Conservation (phyloP, 2,113 vertebrate genomes). For the Catharus fuscescens region DNA sequence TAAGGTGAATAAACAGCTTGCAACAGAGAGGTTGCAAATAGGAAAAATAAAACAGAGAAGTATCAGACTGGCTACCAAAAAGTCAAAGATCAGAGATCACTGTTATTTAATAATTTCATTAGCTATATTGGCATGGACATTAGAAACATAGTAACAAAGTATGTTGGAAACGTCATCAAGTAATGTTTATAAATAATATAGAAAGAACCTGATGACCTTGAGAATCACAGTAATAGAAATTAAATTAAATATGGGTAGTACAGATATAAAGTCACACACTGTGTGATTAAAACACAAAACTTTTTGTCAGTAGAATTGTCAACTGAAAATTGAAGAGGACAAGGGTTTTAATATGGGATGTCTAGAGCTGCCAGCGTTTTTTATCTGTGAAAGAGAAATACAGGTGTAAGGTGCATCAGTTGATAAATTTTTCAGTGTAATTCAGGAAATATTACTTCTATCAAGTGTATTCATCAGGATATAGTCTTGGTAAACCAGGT, state of each 20-base stretch:
- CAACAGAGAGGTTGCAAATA: neutral
- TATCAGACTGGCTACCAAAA: neutral
- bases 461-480: neutral
- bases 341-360: neutral
- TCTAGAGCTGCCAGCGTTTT: neutral
- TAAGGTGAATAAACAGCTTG: neutral
- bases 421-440: neutral
- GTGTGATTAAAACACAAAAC: neutral
- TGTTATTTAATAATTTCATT: neutral
- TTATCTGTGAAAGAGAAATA: neutral
- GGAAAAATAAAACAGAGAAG: neutral
- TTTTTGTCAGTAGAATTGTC: neutral
- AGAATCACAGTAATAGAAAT: neutral
- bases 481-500: neutral
- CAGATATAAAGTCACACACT: neutral
- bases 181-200: neutral
- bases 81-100: neutral
- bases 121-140: neutral
- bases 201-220: neutral
- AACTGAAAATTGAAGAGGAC: neutral
- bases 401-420: neutral
- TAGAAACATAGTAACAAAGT: neutral
- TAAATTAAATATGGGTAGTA: neutral
- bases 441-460: neutral
- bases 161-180: neutral